A percentile compares a stretch with the other conserved stretches of the same genome.
phyloP scores from a whole-genome alignment of 64 coral and sea anemone genomes.

The Dendronephthya gigantea region DNA sequence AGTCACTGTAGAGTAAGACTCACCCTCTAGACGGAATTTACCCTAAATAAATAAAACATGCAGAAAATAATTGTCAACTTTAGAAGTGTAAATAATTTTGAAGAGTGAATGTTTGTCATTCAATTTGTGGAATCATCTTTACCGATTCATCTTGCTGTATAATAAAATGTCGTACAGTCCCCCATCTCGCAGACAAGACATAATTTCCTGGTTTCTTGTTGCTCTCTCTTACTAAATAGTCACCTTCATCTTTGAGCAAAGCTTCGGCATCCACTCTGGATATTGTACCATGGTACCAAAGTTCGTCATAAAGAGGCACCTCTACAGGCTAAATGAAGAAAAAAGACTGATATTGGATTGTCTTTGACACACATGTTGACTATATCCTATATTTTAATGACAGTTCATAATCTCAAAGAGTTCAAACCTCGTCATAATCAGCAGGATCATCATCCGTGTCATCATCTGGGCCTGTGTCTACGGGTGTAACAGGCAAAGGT shows the following conservation, averaged over 20 bases:
- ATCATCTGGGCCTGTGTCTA: neutral
- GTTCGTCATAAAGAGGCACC: slow-evolving; percentile 54
- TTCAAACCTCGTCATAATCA: neutral
- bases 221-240: slow-evolving; percentile 88
- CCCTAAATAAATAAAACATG: slow-evolving; percentile 33
- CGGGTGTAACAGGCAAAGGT: neutral
- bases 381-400: too few relatives aligned
- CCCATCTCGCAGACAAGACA: slow-evolving; percentile 61
- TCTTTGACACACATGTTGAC: too few relatives aligned
- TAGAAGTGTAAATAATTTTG: too few relatives aligned
- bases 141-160: slow-evolving; percentile 68
- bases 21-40: slow-evolving; percentile 68
- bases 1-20: slow-evolving; percentile 55
- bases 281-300: slow-evolving; percentile 86
- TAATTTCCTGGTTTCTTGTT: slow-evolving; percentile 69
- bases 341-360: neutral
- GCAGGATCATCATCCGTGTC: neutral
- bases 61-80: too few relatives aligned
- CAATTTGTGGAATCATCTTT: slow-evolving; percentile 14
- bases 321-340: slow-evolving; percentile 44
- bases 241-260: slow-evolving; percentile 52
- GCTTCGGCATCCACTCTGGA: slow-evolving; percentile 44
- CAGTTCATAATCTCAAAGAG: too few relatives aligned
- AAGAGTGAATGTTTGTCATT: too few relatives aligned
- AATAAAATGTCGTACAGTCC: slow-evolving; percentile 56